A percentile compares a stretch with the other conserved stretches of the same genome.
phyloP scores from a whole-genome alignment of 2,888 invertebrate species.

The Andrena dorsata region DNA sequence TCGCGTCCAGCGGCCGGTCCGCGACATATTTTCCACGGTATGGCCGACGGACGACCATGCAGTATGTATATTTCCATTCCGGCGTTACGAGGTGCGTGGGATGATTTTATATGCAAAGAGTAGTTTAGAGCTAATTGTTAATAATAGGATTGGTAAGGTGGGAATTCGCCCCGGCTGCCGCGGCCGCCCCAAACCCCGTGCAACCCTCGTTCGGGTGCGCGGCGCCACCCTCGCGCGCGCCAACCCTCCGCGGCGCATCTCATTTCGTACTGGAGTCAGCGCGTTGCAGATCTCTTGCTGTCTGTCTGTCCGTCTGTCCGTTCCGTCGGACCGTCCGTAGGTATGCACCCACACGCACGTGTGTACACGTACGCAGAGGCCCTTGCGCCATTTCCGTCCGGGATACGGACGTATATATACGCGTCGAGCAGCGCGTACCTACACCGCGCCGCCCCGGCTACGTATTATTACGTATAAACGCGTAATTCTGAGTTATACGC shows the following conservation, averaged over 20 bases:
- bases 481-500: constrained; percentile 84
- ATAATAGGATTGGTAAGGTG: constrained; percentile 85
- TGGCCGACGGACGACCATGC: constrained; percentile 81
- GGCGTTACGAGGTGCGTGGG: constrained; percentile 82
- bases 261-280: constrained; percentile 81
- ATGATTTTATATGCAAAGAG: constrained; percentile 85
- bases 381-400: constrained; percentile 63
- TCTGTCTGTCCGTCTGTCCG: constrained; percentile 68
- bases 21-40: constrained; percentile 78
- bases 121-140: constrained; percentile 85
- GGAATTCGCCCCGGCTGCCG: constrained; percentile 80
- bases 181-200: constrained; percentile 56
- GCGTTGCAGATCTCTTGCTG: constrained; percentile 77
- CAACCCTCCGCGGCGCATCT: constrained; percentile 72
- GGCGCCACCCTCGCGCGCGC: constrained; percentile 48
- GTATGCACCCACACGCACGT: constrained; percentile 52
- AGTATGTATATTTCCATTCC: constrained; percentile 85
- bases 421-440: constrained; percentile 65
- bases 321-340: constrained; percentile 69
- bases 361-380: constrained; percentile 63
- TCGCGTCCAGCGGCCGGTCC: constrained; percentile 38
- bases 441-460: constrained; percentile 71
- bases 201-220: constrained; percentile 70
- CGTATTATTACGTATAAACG: constrained; percentile 83
- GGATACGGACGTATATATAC: constrained; percentile 40